A percentile compares a stretch with the other conserved stretches of the same genome.
phyloP scores from a whole-genome alignment of 2,888 invertebrate genomes.

The Unio delphinus region DNA sequence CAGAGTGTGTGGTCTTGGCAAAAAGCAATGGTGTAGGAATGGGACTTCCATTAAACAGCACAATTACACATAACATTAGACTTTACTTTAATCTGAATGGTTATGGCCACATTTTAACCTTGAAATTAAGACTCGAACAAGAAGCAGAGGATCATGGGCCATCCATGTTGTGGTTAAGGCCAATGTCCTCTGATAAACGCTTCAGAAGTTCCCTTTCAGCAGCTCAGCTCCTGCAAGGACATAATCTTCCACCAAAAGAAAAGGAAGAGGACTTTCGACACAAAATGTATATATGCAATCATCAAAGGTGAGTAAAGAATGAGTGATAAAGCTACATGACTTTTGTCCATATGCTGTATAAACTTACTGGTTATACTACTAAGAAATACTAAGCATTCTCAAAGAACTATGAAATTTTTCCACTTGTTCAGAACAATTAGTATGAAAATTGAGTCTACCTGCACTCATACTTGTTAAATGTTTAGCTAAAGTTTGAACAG shows the following conservation, averaged over 20 bases:
- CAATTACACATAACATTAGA: conserved; percentile 38
- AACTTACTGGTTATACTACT: no score
- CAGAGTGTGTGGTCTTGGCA: conserved; percentile 49
- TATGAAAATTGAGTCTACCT: no score
- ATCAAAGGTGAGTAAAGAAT: conserved; percentile 37
- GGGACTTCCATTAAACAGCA: conserved; percentile 36
- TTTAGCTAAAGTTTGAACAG: no score
- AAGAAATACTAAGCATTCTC: no score
- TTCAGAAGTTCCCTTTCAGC: conserved; percentile 35
- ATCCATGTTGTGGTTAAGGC: conserved; percentile 46
- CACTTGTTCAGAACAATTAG: no score
- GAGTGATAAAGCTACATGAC: no score
- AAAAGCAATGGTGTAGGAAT: conserved; percentile 46
- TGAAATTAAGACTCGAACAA: conserved; percentile 39
- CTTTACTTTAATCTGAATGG: conserved; percentile 48
- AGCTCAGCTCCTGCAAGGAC: conserved; percentile 31
- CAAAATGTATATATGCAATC: conserved; percentile 38
- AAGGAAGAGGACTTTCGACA: conserved; percentile 39
- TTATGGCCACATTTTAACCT: conserved; percentile 42
- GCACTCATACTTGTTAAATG: no score
- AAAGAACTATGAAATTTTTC: no score
- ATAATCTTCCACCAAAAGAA: conserved; percentile 36
- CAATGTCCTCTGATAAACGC: conserved; percentile 36
- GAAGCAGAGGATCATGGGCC: conserved; percentile 38
- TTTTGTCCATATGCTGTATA: no score